Percentiles rank a stretch among this genome's conserved stretches.
Conservation (phyloP, 2,888 invertebrate genomes). For the Drosophila testacea region DNA sequence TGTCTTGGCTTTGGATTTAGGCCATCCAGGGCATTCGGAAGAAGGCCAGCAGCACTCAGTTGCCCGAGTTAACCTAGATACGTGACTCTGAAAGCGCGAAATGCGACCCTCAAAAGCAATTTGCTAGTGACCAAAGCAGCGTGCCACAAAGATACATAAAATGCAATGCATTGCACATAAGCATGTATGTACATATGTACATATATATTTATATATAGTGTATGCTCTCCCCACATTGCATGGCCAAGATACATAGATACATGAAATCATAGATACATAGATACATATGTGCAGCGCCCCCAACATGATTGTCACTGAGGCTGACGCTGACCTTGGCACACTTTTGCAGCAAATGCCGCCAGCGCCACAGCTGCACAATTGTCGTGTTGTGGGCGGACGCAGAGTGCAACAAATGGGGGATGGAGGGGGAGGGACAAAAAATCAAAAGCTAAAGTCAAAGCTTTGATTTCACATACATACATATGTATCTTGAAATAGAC, state of each 20-base stretch:
- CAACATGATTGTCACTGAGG: slow-evolving; percentile 27
- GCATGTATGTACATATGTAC: slow-evolving; percentile 16
- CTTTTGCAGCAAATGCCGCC: slow-evolving; percentile 44
- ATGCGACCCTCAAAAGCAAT: slow-evolving; percentile 74
- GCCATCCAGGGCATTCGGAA: slow-evolving; percentile 42
- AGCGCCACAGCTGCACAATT: slow-evolving; percentile 42
- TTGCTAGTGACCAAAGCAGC: slow-evolving; percentile 56
- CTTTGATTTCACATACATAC: slow-evolving; percentile 9
- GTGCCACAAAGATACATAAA: slow-evolving; percentile 39
- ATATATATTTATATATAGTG: slow-evolving; percentile 3
- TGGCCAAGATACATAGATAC: slow-evolving; percentile 30
- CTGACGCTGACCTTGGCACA: slow-evolving; percentile 64
- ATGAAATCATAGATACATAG: slow-evolving; percentile 26
- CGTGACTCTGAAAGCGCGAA: slow-evolving; percentile 74
- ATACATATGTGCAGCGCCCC: slow-evolving; percentile 40
- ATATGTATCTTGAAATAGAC: neutral
- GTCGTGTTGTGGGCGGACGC: slow-evolving; percentile 37
- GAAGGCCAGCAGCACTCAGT: slow-evolving; percentile 58
- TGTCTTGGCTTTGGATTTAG: slow-evolving; percentile 32
- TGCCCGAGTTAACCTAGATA: slow-evolving; percentile 69
- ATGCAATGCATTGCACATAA: slow-evolving; percentile 58
- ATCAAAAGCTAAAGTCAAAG: slow-evolving; percentile 16
- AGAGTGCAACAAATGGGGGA: slow-evolving; percentile 12
- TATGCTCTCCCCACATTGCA: slow-evolving; percentile 35
- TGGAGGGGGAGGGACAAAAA: neutral